Evolutionary conservation across 2,888 invertebrate genomes (phyloP).

Genomic region (Cephalotes varians): DNA sequence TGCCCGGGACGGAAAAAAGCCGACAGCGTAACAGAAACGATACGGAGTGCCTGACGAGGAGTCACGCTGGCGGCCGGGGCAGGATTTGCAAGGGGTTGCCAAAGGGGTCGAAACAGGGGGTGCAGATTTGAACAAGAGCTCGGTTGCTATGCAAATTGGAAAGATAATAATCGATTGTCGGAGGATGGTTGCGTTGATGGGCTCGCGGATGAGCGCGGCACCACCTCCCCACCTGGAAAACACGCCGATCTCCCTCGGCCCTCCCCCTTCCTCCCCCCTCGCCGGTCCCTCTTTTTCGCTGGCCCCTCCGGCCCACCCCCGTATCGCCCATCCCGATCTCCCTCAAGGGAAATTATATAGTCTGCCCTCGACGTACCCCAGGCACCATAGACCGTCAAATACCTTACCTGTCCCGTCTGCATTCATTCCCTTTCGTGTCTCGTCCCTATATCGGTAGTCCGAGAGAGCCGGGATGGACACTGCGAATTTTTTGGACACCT

Average conservation of each 20-base stretch:
- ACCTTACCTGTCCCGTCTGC: constrained; percentile 81
- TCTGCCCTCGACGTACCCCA: constrained; percentile 78
- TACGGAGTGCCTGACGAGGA: constrained; percentile 67
- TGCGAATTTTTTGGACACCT: constrained; percentile 74
- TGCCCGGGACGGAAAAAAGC: constrained; percentile 54
- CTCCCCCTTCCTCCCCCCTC: constrained; percentile 41
- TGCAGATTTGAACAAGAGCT: constrained; percentile 82
- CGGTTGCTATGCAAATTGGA: constrained; percentile 85
- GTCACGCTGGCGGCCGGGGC: constrained; percentile 68
- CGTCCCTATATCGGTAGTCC: constrained; percentile 64
- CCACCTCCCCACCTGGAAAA: constrained; percentile 79
- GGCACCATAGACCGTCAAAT: constrained; percentile 79
- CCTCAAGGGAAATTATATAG: constrained; percentile 86
- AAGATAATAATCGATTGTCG: constrained; percentile 85
- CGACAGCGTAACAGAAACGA: constrained; percentile 72
- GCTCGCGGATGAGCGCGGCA: constrained; percentile 82
- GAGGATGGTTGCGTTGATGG: constrained; percentile 83
- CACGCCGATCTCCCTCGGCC: constrained; percentile 72
- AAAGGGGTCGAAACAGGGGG: constrained; percentile 76
- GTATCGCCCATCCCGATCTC: constrained; percentile 83
- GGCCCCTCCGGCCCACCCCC: constrained; percentile 70
- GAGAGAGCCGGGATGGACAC: constrained; percentile 68
- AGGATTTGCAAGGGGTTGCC: constrained; percentile 80
- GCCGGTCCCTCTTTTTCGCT: constrained; percentile 69
- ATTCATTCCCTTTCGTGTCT: constrained; percentile 77